phyloP scores from a whole-genome alignment of 2,113 vertebrate genomes.

The Chionodraco myersi region DNA sequence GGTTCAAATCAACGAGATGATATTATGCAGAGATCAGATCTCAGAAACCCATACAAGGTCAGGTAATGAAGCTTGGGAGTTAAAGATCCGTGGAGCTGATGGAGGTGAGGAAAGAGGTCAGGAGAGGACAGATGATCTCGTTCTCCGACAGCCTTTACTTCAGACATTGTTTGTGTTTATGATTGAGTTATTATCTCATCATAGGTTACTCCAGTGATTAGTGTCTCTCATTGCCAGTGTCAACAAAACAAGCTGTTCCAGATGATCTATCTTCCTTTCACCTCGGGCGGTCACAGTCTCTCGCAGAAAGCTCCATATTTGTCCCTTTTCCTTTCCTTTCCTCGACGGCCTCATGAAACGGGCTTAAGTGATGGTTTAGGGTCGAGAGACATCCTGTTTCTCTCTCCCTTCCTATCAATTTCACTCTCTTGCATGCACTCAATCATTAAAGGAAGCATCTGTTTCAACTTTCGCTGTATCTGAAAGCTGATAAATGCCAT shows the following conservation, averaged over 20 bases:
- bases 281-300: constrained; percentile 34
- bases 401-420: constrained; percentile 21
- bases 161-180: constrained; percentile 42
- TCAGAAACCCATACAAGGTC: constrained; percentile 49
- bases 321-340: constrained; percentile 46
- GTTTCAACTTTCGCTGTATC: constrained; percentile 5
- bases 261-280: constrained; percentile 46
- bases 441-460: constrained; percentile 6
- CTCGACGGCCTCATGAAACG: constrained; percentile 28
- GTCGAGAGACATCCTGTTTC: constrained; percentile 47
- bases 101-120: constrained; percentile 42
- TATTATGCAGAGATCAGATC: constrained; percentile 15
- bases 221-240: constrained; percentile 43
- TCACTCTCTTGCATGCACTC: neutral
- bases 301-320: constrained; percentile 69
- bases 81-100: constrained; percentile 36
- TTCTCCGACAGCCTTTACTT: constrained; percentile 44
- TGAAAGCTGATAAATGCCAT: neutral
- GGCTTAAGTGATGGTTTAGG: constrained; percentile 49
- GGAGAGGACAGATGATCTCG: constrained; percentile 25
- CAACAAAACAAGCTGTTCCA: constrained; percentile 63
- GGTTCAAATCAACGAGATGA: constrained; percentile 34
- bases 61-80: constrained; percentile 16
- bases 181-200: constrained; percentile 50
- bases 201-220: constrained; percentile 32